Evolutionary conservation across 2,888 invertebrate genomes (phyloP), one percentile per base, ranked within the genome.

Genomic region (Brenthis hecate): DNA sequence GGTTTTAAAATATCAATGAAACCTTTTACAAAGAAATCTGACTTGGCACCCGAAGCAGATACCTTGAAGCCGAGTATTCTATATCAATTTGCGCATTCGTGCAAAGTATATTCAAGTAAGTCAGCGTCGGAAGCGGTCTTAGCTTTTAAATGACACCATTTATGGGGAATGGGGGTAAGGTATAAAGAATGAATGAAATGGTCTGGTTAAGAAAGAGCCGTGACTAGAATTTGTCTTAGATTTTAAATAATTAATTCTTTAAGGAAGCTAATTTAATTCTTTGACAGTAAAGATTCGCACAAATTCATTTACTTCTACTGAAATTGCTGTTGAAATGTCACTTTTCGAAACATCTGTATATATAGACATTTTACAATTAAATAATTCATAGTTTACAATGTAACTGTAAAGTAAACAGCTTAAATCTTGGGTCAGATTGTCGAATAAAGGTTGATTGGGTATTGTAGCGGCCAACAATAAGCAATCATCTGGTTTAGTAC

Each of bases 41-140:
- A 77, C 78, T 77, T 77, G 74, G 72, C 73, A 79, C 73, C 74
- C 73, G 73, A 78, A 78, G 62, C 77, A 77, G 82, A 85, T 84
- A 86, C 84, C 84, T 83, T 84, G 85, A 84, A 84, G 85, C 85
- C 84, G 86, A 87, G 86, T 85, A 88, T 88, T 89, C 88, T 89
- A 89, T 89, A 88, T 89, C 91, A 89, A 90, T 90, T 90, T 90
- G 86, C 84, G 85, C 86, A 86, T 82, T 83, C 90, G 89, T 89
- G 90, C 88, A 79, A 85, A 86, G 89, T 88, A 88, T 91, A 89
- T 85, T 88, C 86, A 89, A 90, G 87, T 81, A 86, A 85, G 81
- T 78, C 83, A 79, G 78, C 80, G 83, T 80, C 81, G 81, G 75
- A 70, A 73, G 76, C 80, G 80, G 84, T 85, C 83, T 87, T 85